Base-by-base conservation (phyloP, 1,140 invertebrate genomes). In the Eulimnadia texana region DNA sequence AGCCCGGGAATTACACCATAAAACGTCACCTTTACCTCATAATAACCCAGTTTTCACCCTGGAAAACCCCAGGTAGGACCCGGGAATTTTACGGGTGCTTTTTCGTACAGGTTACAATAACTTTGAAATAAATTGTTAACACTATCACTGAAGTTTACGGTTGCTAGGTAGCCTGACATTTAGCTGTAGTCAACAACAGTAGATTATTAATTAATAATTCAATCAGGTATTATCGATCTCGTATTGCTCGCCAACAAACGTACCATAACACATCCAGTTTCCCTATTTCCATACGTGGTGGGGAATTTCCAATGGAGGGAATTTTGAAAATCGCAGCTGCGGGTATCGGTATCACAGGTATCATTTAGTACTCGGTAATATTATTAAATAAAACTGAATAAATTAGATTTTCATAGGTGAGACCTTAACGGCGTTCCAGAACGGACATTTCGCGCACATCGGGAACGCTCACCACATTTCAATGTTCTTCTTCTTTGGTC, bases 381-480 rank as follows among this genome's bases (percentile, higher is more conserved):
- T 19, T 25, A 19, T 59, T 10, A 3, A 27, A 19, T 25, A 1
- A 60, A 23, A 25, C 27, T 1, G n/a, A n/a, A n/a, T n/a, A n/a
- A n/a, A n/a, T n/a, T 58, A 50, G 16, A 52, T 50, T 47, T 62
- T 33, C 55, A 27, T 29, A 67, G 70, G 70, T 28, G 71, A 75
- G 65, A 64, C 69, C 13, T 65, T 68, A 25, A 77, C 76, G 0
- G 76, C 70, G 6, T 72, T 77, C 62, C 67, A 70, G 2, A 63
- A 74, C 52, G 70, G 72, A 3, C 63, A 69, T n/a, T 75, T 73
- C 64, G 66, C 68, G 3, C 65, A 70, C 58, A 66, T 72, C 60
- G 74, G 71, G 3, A 78, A 78, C 68, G 72, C 70, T 25, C 78
- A 80, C 62, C 78, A 79, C 64, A 74, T 76, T 16, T 78, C 77